A percentile compares a stretch with the other conserved stretches of the same genome.
phyloP scores from a whole-genome alignment of 1,140 invertebrate species.

The Nylanderia fulva region DNA sequence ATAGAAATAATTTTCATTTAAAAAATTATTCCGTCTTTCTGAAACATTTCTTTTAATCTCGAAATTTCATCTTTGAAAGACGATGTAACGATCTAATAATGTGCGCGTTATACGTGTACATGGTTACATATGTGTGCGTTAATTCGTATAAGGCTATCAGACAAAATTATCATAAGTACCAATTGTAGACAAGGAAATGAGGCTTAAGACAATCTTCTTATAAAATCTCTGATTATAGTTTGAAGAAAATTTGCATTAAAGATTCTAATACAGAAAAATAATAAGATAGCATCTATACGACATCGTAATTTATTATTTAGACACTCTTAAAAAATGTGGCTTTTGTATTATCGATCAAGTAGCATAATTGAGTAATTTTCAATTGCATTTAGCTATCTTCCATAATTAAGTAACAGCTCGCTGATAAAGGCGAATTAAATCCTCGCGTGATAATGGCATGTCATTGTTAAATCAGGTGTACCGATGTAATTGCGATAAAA shows the following conservation, averaged over 20 bases:
- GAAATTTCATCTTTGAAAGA: not conserved
- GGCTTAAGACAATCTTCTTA: slow-evolving; percentile 18
- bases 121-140: not conserved
- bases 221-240: not conserved
- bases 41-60: not conserved
- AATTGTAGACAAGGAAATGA: slow-evolving; percentile 6
- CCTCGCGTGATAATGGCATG: slow-evolving; percentile 49
- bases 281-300: not conserved
- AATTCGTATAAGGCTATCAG: not conserved
- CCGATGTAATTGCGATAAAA: slow-evolving; percentile 45
- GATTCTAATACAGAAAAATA: slow-evolving; percentile 31
- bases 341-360: slow-evolving; percentile 12
- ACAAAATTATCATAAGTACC: slow-evolving; percentile 29
- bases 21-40: not conserved
- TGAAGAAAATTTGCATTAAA: slow-evolving; percentile 32
- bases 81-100: not conserved
- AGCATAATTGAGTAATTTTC: slow-evolving; percentile 34
- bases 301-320: not conserved
- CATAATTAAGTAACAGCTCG: slow-evolving; percentile 42
- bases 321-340: not conserved
- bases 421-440: slow-evolving; percentile 56
- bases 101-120: not conserved
- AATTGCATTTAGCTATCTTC: slow-evolving; percentile 22
- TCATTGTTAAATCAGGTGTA: slow-evolving; percentile 55
- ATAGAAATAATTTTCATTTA: not conserved